These are phyloP conservation scores for Salarias fasciatus DNA, from an alignment of 2,797 vertebrate genomes.

Conservation along the genomic window DNA sequence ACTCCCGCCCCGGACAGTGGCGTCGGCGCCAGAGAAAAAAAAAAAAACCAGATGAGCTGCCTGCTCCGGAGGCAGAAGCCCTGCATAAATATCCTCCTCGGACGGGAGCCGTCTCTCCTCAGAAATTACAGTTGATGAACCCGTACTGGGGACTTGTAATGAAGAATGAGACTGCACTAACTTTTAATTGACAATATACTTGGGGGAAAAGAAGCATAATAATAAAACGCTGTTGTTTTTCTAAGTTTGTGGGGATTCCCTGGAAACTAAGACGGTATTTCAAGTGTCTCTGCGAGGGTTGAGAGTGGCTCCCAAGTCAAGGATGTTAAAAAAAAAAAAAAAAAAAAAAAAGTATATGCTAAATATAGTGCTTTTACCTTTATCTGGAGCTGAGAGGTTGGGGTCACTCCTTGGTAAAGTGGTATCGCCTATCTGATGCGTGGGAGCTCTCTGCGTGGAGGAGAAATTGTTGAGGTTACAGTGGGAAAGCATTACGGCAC, in stretches of 20 bases:
- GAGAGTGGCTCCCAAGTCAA: not conserved
- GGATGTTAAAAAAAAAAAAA: not conserved
- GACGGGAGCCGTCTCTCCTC: not conserved
- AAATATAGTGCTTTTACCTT: conserved; percentile 83
- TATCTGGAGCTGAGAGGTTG: conserved; percentile 91
- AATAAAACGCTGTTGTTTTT: not conserved
- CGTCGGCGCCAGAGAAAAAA: conserved; percentile 1
- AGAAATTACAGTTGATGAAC: conserved; percentile 2
- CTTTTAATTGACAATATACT: conserved; percentile 1
- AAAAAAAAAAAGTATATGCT: conserved; percentile 6
- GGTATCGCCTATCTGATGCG: conserved; percentile 91
- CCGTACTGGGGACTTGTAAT: not conserved
- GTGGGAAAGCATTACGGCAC: not conserved
- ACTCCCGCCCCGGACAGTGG: not conserved
- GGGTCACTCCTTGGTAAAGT: conserved; percentile 95
- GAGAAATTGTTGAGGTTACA: conserved; percentile 15
- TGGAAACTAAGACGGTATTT: not conserved
- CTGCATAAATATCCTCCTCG: not conserved
- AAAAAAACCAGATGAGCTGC: conserved; percentile 10
- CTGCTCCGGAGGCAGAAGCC: not conserved
- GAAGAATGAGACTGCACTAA: not conserved
- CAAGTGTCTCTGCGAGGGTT: not conserved
- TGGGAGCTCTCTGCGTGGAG: conserved; percentile 86
- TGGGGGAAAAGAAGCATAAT: too few species aligned
- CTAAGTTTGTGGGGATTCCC: not conserved